Conservation (phyloP, 1,140 invertebrate species). For the Bombus sibiricus region DNA sequence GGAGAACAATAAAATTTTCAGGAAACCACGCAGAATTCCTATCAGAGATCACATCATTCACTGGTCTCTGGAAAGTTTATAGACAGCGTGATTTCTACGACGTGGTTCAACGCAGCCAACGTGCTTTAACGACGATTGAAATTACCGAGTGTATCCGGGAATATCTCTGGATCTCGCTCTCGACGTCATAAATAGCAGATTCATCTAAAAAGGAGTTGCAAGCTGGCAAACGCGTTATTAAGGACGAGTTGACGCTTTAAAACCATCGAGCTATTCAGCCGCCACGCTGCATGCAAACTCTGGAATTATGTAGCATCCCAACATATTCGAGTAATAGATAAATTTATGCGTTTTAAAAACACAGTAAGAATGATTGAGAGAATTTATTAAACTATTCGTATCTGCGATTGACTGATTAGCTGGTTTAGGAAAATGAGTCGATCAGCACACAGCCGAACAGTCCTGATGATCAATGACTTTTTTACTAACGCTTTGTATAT, state of each 20-base stretch:
- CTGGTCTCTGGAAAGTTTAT: conserved; percentile 33
- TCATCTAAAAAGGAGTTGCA: conserved; percentile 41
- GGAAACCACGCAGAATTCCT: background rate
- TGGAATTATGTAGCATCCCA: conserved; percentile 5
- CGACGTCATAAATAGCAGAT: conserved; percentile 48
- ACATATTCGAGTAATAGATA: background rate
- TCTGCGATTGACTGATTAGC: background rate
- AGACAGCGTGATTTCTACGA: conserved; percentile 29
- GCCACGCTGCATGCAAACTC: background rate
- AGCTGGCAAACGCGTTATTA: conserved; percentile 50
- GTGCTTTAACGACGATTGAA: conserved; percentile 55
- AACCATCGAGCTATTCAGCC: conserved; percentile 13
- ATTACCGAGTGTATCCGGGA: conserved; percentile 55
- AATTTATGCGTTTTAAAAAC: background rate
- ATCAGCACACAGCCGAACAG: background rate
- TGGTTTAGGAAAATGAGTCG: background rate
- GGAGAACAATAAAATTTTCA: conserved; percentile 2
- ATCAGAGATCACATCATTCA: background rate
- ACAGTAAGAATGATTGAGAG: background rate
- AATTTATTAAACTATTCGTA: background rate
- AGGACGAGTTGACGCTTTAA: conserved; percentile 45
- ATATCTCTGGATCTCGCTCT: conserved; percentile 36
- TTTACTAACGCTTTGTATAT: background rate
- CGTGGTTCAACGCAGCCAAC: conserved; percentile 28
- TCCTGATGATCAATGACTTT: background rate